Conservation (phyloP, 2,797 vertebrate genomes). For the Furcifer pardalis region DNA sequence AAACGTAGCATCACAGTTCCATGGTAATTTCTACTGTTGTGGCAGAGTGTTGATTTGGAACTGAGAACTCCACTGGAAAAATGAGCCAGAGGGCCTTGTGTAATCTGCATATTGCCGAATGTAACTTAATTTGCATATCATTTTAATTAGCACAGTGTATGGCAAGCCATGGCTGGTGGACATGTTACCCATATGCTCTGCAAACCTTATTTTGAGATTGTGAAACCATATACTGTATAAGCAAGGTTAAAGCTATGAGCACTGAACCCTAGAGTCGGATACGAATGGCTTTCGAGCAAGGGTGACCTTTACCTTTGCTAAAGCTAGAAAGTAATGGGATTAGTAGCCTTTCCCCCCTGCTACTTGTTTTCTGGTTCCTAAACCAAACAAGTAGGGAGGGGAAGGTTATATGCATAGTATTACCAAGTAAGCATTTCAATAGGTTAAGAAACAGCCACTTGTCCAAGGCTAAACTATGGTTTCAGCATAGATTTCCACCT, state of each 20-base stretch:
- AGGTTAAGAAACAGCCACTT: neutral
- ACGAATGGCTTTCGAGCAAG: too few relatives aligned
- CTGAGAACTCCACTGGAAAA: neutral
- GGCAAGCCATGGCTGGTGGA: conserved; percentile 1
- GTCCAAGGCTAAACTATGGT: neutral
- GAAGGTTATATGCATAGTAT: neutral
- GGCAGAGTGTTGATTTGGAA: neutral
- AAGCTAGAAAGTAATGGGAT: too few relatives aligned
- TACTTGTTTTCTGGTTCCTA: neutral
- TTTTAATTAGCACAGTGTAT: conserved; percentile 22
- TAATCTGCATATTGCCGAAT: conserved; percentile 9
- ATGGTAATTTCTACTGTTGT: neutral
- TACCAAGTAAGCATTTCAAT: neutral
- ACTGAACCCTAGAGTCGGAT: too few relatives aligned
- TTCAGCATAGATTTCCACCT: neutral
- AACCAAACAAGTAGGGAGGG: neutral
- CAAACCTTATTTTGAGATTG: neutral
- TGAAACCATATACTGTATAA: neutral
- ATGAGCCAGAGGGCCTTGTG: neutral
- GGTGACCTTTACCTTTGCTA: too few relatives aligned
- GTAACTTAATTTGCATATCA: conserved; percentile 13
- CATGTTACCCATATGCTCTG: neutral
- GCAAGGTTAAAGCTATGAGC: neutral
- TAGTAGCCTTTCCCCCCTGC: neutral
- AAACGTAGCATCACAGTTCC: neutral